phyloP scores from a whole-genome alignment of 2,888 invertebrate genomes.

The Hypsopygia costalis region DNA sequence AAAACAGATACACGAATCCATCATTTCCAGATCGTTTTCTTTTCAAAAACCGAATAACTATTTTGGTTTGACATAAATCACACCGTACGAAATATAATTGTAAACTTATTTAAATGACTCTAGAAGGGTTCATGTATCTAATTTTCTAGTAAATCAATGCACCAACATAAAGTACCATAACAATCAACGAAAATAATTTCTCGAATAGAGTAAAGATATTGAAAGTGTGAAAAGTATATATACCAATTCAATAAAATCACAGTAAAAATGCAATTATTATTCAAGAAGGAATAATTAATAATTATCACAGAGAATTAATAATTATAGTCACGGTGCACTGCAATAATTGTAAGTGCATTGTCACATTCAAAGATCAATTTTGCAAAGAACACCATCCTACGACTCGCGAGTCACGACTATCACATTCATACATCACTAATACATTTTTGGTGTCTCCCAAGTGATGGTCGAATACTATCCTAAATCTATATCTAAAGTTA shows the following conservation, averaged over 20 bases:
- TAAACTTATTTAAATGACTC: too few relatives aligned
- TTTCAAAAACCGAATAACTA: too few relatives aligned
- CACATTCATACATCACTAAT: conserved; percentile 51
- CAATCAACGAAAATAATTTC: conserved; percentile 1
- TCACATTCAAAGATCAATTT: conserved; percentile 32
- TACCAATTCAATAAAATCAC: conserved; percentile 22
- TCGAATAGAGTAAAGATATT: too few relatives aligned
- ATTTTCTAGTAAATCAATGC: too few relatives aligned
- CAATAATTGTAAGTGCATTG: conserved; percentile 39
- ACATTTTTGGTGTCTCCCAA: conserved; percentile 58
- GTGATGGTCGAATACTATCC: conserved; percentile 31
- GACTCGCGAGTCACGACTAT: conserved; percentile 31
- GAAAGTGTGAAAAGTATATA: too few relatives aligned
- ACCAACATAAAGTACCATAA: neutral
- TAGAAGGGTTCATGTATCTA: too few relatives aligned
- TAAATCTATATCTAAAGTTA: conserved; percentile 26
- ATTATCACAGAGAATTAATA: conserved; percentile 58
- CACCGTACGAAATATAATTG: too few relatives aligned
- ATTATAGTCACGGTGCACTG: conserved; percentile 45
- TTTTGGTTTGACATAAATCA: too few relatives aligned
- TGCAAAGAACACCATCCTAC: conserved; percentile 33
- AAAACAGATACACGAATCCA: too few relatives aligned
- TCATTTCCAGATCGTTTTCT: too few relatives aligned
- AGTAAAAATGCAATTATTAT: conserved; percentile 32
- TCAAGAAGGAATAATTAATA: conserved; percentile 32